Conservation (phyloP, 1,140 invertebrate species). For the Papilio xuthus region DNA sequence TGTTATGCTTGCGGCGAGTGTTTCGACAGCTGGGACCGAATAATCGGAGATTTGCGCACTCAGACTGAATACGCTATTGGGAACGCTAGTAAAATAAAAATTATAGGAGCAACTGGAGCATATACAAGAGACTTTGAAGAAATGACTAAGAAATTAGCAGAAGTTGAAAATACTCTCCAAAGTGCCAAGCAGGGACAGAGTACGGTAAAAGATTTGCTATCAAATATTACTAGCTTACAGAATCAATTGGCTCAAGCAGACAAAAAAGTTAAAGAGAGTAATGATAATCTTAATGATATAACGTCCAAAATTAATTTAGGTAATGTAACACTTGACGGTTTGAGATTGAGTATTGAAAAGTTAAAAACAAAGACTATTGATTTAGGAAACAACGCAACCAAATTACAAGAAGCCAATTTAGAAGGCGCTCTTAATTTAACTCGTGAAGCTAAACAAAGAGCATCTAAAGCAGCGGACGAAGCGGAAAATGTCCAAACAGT, state of each 20-base stretch:
- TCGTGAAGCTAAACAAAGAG: slow-evolving; percentile 87
- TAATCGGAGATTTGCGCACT: slow-evolving; percentile 88
- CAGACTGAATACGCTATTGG: slow-evolving; percentile 89
- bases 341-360: slow-evolving; percentile 87
- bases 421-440: slow-evolving; percentile 97
- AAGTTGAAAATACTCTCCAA: slow-evolving; percentile 89
- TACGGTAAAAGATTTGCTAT: slow-evolving; percentile 85
- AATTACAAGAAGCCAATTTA: slow-evolving; percentile 96
- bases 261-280: slow-evolving; percentile 78
- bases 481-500: slow-evolving; percentile 84
- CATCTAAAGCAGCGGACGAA: slow-evolving; percentile 86
- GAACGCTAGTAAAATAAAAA: slow-evolving; percentile 94
- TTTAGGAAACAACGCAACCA: slow-evolving; percentile 93
- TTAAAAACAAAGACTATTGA: slow-evolving; percentile 88
- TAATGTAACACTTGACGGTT: slow-evolving; percentile 88
- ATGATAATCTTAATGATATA: slow-evolving; percentile 87
- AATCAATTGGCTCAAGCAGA: slow-evolving; percentile 77
- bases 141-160: slow-evolving; percentile 92
- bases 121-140: slow-evolving; percentile 96
- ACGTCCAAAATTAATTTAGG: slow-evolving; percentile 90
- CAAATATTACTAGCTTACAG: slow-evolving; percentile 75
- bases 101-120: slow-evolving; percentile 95
- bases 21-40: slow-evolving; percentile 98
- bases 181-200: slow-evolving; percentile 88
- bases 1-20: slow-evolving; percentile 99